Evolutionary conservation across 53 echinoderm and acorn worm genomes (phyloP), one percentile per base, ranked within the genome.

Genomic region (Crossaster papposus): DNA sequence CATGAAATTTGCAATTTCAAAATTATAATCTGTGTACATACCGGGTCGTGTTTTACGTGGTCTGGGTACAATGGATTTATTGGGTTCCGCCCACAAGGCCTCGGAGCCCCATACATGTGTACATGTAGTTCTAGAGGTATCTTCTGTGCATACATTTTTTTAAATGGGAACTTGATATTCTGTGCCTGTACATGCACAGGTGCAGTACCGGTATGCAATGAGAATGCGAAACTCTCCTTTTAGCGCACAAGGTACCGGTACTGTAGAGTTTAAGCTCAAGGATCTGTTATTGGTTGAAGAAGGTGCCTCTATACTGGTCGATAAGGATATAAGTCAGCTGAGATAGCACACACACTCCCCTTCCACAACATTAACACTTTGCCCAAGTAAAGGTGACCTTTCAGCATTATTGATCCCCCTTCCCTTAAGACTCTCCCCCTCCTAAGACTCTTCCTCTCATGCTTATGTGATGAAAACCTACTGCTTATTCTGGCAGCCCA

Each of bases 401-500:
- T 73, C 74, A 33, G 34, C 30, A 36, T 36, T 78, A 51, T 78
- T 78, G 78, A 78, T 51, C 78, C 38, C 78, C 38, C 50, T 51
- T 1, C 51, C 17, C 51, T n/a, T n/a, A n/a, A 50, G 15, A 5
- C 76, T 11, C 10, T 2, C 20, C 3, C 68, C 11, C 24, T 68
- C 68, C n/a, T n/a, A n/a, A n/a, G n/a, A n/a, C n/a, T n/a, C n/a
- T n/a, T n/a, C n/a, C n/a, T n/a, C n/a, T n/a, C n/a, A n/a, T n/a
- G n/a, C n/a, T n/a, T 68, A 18, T n/a, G 24, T 68, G 68, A 68
- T 68, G 68, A 68, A 68, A 68, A 28, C 68, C 68, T 28, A 58
- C 17, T n/a, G 68, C 24, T 68, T 68, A 68, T 68, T 68, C 68
- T 68, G 68, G 28, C 44, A 9, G 44, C 44, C 44, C 9, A 9